Conservation (phyloP, 2,113 vertebrate species). For the Daboia siamensis region DNA sequence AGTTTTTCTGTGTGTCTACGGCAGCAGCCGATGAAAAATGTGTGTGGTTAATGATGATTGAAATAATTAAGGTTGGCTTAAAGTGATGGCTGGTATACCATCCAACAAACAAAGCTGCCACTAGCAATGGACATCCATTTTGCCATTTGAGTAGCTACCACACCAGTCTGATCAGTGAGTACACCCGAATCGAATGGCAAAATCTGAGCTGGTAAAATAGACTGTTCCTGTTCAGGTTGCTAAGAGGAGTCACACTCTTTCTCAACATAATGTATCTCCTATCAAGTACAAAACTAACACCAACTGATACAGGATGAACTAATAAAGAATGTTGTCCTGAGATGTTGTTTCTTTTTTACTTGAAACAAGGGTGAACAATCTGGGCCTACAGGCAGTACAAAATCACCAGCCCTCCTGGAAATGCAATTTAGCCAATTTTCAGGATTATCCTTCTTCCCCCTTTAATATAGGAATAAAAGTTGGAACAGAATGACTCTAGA, state of each 20-base stretch:
- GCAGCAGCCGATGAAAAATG: background rate
- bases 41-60: background rate
- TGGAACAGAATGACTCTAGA: too few relatives aligned
- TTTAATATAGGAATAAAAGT: too few relatives aligned
- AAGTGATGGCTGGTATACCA: background rate
- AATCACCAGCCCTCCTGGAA: background rate
- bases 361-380: background rate
- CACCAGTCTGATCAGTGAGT: background rate
- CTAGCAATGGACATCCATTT: background rate
- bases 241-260: background rate
- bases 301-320: background rate
- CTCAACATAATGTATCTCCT: background rate
- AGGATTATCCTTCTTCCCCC: background rate
- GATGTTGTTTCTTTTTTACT: fast-evolving
- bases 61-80: background rate
- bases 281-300: background rate
- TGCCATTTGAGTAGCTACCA: background rate
- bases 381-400: background rate
- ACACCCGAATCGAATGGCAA: background rate
- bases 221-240: background rate
- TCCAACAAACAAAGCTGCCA: background rate
- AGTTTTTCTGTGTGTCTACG: background rate
- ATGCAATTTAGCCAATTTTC: background rate
- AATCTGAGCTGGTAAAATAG: background rate
- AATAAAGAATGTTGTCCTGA: background rate